Conservation (phyloP, 2,113 vertebrate species). For the Poicephalus meyeri region DNA sequence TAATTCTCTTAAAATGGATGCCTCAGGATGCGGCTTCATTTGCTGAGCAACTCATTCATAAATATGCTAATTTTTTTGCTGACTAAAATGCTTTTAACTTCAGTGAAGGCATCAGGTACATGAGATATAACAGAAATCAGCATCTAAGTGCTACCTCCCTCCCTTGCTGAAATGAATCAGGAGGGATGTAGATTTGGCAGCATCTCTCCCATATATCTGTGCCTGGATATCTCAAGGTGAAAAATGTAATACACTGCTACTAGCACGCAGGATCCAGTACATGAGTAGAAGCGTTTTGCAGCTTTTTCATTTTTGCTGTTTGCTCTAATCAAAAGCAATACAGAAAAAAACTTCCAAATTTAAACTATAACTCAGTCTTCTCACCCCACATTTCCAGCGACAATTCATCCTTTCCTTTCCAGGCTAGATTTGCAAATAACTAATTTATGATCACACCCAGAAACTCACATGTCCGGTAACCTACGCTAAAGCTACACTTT, state of each 20-base stretch:
- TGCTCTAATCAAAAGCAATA: neutral
- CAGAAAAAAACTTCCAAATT: neutral
- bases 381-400: neutral
- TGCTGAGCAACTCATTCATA: slow-evolving; percentile 2
- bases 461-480: neutral
- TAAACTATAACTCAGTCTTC: neutral
- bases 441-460: neutral
- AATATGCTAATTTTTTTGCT: neutral
- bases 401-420: neutral
- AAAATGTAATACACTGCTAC: neutral
- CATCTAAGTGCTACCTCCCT: neutral
- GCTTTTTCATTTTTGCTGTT: neutral
- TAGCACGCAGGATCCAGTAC: neutral
- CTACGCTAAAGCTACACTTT: neutral
- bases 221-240: neutral
- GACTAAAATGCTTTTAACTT: neutral
- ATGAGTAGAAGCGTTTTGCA: neutral
- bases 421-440: neutral
- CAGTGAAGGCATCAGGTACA: neutral
- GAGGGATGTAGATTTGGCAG: neutral
- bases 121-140: neutral
- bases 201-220: neutral
- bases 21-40: neutral
- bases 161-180: neutral
- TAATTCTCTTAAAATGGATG: neutral